Evolutionary conservation across 2,113 vertebrate genomes (phyloP).

Genomic region (Zosterops hypoxanthus): DNA sequence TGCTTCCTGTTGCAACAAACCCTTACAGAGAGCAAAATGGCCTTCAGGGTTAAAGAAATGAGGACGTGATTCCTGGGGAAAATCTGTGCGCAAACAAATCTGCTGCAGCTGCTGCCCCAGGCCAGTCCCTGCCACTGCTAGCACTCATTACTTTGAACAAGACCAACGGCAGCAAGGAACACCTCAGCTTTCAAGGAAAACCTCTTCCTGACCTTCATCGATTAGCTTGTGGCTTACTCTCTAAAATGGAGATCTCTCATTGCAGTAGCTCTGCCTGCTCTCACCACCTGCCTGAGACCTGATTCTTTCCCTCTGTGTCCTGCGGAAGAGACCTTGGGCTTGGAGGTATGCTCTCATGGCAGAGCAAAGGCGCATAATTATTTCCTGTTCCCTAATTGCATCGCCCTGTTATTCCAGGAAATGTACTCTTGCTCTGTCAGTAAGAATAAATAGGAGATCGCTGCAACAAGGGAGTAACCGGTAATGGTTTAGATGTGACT

Average conservation of each 20-base stretch:
- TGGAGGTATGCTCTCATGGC: not conserved
- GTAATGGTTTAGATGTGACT: conserved; percentile 45
- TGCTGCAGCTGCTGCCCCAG: not conserved
- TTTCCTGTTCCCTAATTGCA: conserved; percentile 53
- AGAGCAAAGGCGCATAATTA: conserved; percentile 26
- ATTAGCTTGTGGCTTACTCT: conserved; percentile 3
- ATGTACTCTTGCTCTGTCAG: conserved; percentile 41
- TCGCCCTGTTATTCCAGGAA: conserved; percentile 48
- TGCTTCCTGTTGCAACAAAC: not conserved
- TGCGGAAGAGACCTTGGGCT: conserved; percentile 22
- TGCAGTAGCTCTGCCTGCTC: conserved; percentile 9
- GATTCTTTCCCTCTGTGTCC: not conserved
- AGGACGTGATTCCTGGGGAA: not conserved
- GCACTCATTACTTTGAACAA: conserved; percentile 10
- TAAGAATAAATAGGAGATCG: conserved; percentile 42
- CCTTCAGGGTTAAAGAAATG: not conserved
- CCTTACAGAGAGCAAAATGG: not conserved
- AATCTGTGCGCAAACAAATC: not conserved
- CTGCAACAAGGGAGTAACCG: conserved; percentile 31
- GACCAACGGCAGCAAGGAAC: not conserved
- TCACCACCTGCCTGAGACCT: not conserved
- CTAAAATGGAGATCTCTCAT: conserved; percentile 12
- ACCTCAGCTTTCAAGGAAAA: conserved; percentile 50
- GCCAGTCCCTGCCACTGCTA: not conserved
- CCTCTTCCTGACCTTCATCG: conserved; percentile 35